phyloP scores from a whole-genome alignment of 2,888 invertebrate species.

The Athalia rosae region DNA sequence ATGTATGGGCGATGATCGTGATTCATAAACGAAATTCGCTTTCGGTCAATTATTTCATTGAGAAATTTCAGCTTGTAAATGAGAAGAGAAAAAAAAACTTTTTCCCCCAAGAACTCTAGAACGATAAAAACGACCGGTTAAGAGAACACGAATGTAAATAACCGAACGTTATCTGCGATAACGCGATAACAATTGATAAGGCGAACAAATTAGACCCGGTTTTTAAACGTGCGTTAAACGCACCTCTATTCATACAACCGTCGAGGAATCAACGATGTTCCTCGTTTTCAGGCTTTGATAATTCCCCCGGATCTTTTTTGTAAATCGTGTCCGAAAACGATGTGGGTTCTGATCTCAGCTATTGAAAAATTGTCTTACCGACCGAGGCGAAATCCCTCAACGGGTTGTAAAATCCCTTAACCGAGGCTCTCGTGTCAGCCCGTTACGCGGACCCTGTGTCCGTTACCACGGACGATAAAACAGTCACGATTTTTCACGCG shows the following conservation, averaged over 20 bases:
- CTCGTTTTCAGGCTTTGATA: not conserved
- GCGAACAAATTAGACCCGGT: not conserved
- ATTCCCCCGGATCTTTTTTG: not conserved
- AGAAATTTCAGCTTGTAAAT: not conserved
- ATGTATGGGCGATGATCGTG: not conserved
- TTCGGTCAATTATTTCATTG: not conserved
- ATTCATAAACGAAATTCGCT: not conserved
- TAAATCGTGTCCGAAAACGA: not conserved
- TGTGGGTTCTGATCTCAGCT: constrained; percentile 24
- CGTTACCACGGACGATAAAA: too few relatives aligned
- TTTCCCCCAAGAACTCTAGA: not conserved
- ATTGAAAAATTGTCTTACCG: not conserved
- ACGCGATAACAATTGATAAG: constrained; percentile 34
- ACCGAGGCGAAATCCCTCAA: not conserved
- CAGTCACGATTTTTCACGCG: too few relatives aligned
- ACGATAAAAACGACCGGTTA: not conserved
- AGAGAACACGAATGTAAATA: constrained; percentile 15
- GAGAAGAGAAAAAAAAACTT: not conserved
- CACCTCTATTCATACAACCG: not conserved
- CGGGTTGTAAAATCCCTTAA: too few relatives aligned
- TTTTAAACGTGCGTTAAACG: not conserved
- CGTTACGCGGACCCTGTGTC: too few relatives aligned
- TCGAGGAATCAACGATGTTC: not conserved
- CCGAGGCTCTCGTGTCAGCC: too few relatives aligned
- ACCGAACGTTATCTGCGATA: constrained; percentile 34